Evolutionary conservation across 1,140 invertebrate genomes (phyloP), one percentile per base, ranked within the genome.

Genomic region (Drosophila erecta): DNA sequence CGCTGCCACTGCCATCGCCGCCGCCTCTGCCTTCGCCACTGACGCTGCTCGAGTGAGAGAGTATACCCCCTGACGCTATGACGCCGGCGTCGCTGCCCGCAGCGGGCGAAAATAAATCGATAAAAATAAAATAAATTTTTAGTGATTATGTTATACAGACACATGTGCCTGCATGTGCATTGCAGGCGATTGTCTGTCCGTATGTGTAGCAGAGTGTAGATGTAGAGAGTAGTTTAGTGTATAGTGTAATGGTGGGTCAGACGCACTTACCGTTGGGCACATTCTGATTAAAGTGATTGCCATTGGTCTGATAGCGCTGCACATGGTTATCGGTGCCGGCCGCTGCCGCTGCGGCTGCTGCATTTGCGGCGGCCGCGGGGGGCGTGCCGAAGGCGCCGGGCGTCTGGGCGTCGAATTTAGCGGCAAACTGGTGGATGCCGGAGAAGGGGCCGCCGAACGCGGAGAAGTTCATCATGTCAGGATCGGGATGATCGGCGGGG

Each of bases 271-370:
- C 90, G 76, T 92, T 92, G 69, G 91, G 90, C 49, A 89, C 77
- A 92, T 92, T 92, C 78, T 92, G 91, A 83, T 92, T 91, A 79
- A 92, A 92, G 79, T 92, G 91, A 92, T 92, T 92, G 76, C 90
- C 89, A 80, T 92, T 92, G 61, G 91, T 91, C 64, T 92, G 91
- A 89, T 92, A 92, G 64, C 91, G 91, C 60, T 92, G 91, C 73
- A 90, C 87, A 92, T 92, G 91, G 87, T 92, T 91, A 74, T 83
- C 80, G 54, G 62, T 70, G 56, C 84, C 83, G 72, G 83, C 83
- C 56, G 84, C 84, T 57, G 83, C 83, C 53, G 84, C 84, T 40
- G 83, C 84, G 62, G 84, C 84, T 57, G 79, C 83, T 62, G 83
- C 84, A 58, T 86, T 87, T 37, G 69, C 80, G 14, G 64, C 64